A percentile compares a stretch with the other conserved stretches of the same genome.
Evolutionary conservation across 2,113 vertebrate species (phyloP).

Genomic region (Brachyhypopomus occidentalis): DNA sequence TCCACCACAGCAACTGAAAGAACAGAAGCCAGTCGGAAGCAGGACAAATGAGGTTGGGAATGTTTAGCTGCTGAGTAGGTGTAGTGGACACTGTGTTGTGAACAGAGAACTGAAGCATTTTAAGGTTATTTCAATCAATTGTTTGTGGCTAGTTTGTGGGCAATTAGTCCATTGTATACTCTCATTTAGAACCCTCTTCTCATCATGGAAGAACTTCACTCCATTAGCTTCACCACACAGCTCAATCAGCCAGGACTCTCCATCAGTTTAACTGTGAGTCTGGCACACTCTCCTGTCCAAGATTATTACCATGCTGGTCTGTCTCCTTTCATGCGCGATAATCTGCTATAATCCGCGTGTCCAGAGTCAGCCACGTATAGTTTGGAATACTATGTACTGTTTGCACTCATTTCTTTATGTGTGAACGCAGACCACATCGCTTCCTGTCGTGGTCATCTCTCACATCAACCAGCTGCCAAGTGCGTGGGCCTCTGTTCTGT

Average conservation of each 20-base stretch:
- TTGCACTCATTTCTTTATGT: not conserved
- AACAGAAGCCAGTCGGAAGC: conserved; percentile 76
- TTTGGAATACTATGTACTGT: not conserved
- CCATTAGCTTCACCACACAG: conserved; percentile 85
- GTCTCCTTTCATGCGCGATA: not conserved
- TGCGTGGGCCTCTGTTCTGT: conserved; percentile 93
- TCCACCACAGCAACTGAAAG: conserved; percentile 81
- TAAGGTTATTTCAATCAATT: not conserved
- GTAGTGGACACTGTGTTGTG: too few species aligned
- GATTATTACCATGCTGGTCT: not conserved
- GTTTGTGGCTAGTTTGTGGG: not conserved
- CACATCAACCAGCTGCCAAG: conserved; percentile 82
- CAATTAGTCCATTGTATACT: not conserved
- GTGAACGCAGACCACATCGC: conserved; percentile 71
- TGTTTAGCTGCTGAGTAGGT: not conserved
- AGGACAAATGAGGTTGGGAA: conserved; percentile 82
- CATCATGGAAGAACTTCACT: conserved; percentile 92
- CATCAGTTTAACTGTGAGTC: conserved; percentile 84
- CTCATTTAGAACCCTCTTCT: conserved; percentile 77
- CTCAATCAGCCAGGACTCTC: conserved; percentile 78
- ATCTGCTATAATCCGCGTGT: not conserved
- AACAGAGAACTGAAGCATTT: not conserved
- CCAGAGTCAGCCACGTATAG: not conserved
- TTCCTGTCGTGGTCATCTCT: conserved; percentile 88
- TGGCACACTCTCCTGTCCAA: not conserved